Percentiles rank a stretch among this genome's conserved stretches.
phyloP scores from a whole-genome alignment of 2,797 vertebrate genomes.

The Chelmon rostratus region DNA sequence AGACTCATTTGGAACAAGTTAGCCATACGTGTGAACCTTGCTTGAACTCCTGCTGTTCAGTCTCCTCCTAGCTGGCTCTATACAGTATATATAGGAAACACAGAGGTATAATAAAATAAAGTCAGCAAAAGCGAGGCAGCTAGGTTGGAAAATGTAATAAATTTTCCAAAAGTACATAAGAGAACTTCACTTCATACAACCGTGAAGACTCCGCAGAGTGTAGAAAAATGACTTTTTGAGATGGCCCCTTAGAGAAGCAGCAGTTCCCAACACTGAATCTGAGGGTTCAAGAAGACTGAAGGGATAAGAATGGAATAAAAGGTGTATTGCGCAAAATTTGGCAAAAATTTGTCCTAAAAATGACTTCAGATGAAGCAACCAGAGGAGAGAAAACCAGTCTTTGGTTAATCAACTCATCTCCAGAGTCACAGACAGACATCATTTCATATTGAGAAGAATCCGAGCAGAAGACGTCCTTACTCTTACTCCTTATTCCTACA shows the following conservation, averaged over 20 bases:
- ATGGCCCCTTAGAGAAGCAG: conserved; percentile 10
- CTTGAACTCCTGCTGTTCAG: conserved; percentile 52
- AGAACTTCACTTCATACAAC: conserved; percentile 12
- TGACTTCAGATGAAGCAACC: background rate
- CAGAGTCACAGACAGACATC: background rate
- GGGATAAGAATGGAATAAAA: background rate
- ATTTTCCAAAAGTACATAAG: conserved; percentile 36
- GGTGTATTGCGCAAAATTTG: background rate
- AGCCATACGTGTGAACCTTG: conserved; percentile 59
- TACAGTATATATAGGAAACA: conserved; percentile 36
- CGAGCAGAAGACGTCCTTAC: too few relatives aligned
- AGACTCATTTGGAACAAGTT: conserved; percentile 73
- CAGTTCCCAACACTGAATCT: background rate
- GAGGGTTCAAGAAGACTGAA: background rate
- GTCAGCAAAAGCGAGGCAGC: conserved; percentile 9
- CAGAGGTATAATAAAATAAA: conserved; percentile 28
- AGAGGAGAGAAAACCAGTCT: background rate
- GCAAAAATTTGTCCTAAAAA: background rate
- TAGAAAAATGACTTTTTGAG: conserved; percentile 19
- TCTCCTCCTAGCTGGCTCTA: conserved; percentile 22
- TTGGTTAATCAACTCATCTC: background rate
- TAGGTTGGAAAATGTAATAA: conserved; percentile 31
- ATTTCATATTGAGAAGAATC: background rate
- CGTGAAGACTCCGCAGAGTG: conserved; percentile 8
- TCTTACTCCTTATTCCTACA: conserved; percentile 16